phyloP scores from a whole-genome alignment of 1,140 invertebrate species.

The Dolichoris vasculosae region DNA sequence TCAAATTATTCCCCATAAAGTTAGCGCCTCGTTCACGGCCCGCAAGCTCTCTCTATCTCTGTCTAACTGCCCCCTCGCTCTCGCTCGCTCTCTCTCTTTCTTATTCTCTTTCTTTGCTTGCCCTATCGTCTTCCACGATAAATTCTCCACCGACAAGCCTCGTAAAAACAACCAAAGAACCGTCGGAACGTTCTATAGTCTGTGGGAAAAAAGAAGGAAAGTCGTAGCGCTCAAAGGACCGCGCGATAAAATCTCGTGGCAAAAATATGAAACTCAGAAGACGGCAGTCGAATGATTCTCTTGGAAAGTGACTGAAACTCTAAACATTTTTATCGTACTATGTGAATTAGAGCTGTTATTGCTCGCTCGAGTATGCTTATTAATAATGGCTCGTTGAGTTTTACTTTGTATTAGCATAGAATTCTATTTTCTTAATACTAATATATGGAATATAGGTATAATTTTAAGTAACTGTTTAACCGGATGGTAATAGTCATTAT shows the following conservation, averaged over 20 bases:
- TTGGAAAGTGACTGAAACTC: background rate
- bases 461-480: too few relatives aligned
- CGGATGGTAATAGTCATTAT: too few relatives aligned
- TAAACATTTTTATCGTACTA: background rate
- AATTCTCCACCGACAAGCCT: background rate
- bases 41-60: background rate
- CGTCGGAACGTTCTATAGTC: background rate
- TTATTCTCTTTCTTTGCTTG: background rate
- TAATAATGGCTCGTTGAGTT: background rate
- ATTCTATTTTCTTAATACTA: background rate
- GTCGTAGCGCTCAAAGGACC: background rate
- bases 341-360: background rate
- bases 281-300: background rate
- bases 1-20: constrained; percentile 37
- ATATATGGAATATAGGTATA: too few relatives aligned
- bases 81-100: background rate
- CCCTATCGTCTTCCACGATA: constrained; percentile 11
- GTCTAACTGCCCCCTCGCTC: background rate
- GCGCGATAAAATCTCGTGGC: background rate
- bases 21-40: background rate
- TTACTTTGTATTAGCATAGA: background rate
- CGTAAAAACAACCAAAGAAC: background rate
- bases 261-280: constrained; percentile 2
- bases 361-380: background rate
- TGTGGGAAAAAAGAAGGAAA: background rate